These are phyloP conservation scores for Rhamphomyia laevipes DNA, from an alignment of 2,888 invertebrate species.

Conservation along the genomic window DNA sequence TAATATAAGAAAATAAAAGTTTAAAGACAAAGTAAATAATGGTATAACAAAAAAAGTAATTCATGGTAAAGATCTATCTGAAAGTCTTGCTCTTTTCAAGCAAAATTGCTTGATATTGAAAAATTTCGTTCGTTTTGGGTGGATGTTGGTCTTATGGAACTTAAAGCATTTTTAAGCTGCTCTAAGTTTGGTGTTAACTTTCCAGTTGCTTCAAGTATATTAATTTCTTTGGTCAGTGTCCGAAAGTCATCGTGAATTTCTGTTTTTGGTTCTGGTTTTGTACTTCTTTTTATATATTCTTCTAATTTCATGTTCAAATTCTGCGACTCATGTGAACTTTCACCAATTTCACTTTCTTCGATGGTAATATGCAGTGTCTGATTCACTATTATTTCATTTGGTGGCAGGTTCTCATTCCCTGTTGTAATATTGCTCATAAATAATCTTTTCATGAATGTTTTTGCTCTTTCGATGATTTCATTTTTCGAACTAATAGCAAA, in stretches of 20 bases:
- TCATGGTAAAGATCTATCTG: not conserved
- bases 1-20: not conserved
- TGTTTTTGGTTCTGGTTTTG: not conserved
- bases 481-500: not conserved
- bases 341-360: not conserved
- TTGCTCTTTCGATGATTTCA: not conserved
- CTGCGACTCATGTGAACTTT: not conserved
- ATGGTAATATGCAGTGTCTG: not conserved
- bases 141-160: not conserved
- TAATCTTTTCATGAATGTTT: not conserved
- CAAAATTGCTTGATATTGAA: not conserved
- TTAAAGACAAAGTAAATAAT: not conserved
- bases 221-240: not conserved
- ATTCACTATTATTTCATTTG: not conserved
- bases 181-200: not conserved
- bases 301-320: not conserved
- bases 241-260: not conserved
- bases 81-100: not conserved
- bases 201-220: not conserved
- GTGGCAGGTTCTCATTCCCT: not conserved
- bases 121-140: not conserved
- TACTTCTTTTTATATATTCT: not conserved
- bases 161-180: not conserved
- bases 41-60: too few relatives aligned
- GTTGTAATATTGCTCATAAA: not conserved